phyloP scores from a whole-genome alignment of 2,888 invertebrate genomes.

The Peribatodes rhomboidaria region DNA sequence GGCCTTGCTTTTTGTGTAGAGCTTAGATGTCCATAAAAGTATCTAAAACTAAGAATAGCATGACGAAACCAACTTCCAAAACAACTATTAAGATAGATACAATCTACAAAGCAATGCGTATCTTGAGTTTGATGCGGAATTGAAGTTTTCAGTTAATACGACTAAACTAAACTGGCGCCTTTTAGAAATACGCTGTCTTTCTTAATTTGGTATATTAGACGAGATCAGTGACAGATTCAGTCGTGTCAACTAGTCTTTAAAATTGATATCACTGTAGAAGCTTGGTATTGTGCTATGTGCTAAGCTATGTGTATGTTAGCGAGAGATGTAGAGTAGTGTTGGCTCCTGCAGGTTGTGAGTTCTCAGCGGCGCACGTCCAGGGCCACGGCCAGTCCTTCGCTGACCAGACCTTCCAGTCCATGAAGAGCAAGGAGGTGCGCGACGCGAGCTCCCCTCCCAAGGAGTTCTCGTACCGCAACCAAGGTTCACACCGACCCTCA shows the following conservation, averaged over 20 bases:
- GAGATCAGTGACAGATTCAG: background rate
- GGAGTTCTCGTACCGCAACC: constrained; percentile 84
- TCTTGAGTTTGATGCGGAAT: constrained; percentile 6
- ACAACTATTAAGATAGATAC: constrained; percentile 13
- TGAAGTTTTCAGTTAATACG: constrained; percentile 2
- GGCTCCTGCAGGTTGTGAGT: constrained; percentile 79
- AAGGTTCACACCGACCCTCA: constrained; percentile 75
- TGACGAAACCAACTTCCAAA: constrained; percentile 23
- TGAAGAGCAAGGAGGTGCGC: constrained; percentile 92
- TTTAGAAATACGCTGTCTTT: background rate
- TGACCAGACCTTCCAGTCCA: constrained; percentile 92
- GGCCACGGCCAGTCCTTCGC: constrained; percentile 90
- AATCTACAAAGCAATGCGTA: constrained; percentile 16
- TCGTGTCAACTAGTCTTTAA: background rate
- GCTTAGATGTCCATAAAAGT: constrained; percentile 27
- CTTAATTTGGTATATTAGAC: background rate
- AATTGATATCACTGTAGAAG: background rate
- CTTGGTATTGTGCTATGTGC: constrained; percentile 12
- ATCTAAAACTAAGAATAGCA: constrained; percentile 21
- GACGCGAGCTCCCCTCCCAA: constrained; percentile 92
- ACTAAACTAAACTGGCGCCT: background rate
- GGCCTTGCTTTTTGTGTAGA: constrained; percentile 31
- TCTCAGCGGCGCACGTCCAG: constrained; percentile 77
- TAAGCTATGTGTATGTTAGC: constrained; percentile 22
- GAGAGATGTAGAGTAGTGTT: constrained; percentile 60